Percentiles rank a stretch among this genome's conserved stretches.
Evolutionary conservation across 2,113 vertebrate species (phyloP).

Genomic region (Charadrius vociferus): DNA sequence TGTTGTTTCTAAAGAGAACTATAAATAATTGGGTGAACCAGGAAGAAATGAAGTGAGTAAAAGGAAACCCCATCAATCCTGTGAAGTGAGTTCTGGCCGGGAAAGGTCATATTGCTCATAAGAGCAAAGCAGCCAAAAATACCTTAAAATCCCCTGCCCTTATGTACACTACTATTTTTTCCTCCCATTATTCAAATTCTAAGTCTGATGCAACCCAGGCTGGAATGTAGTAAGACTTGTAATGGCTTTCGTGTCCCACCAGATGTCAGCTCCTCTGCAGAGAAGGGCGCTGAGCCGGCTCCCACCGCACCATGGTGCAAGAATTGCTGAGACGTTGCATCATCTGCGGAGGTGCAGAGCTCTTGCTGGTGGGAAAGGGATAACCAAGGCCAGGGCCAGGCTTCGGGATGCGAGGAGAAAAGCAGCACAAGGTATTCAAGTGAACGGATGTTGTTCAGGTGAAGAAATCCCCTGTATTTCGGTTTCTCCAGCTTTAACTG

Average conservation of each 20-base stretch:
- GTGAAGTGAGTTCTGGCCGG: not conserved
- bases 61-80: not conserved
- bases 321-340: slow-evolving; percentile 17
- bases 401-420: not conserved
- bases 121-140: not conserved
- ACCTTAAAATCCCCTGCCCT: not conserved
- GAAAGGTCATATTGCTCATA: not conserved
- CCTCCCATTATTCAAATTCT: not conserved
- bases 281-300: not conserved
- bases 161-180: fast-evolving
- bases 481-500: not conserved
- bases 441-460: not conserved
- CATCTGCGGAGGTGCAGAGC: not conserved
- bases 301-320: not conserved
- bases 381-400: not conserved
- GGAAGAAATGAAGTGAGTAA: not conserved
- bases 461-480: not conserved
- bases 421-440: not conserved
- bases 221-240: slow-evolving; percentile 31
- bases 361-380: not conserved
- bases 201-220: slow-evolving; percentile 55
- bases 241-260: not conserved
- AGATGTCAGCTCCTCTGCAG: slow-evolving; percentile 58
- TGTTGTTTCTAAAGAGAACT: not conserved
- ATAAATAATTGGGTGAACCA: not conserved